phyloP scores from a whole-genome alignment of 2,797 vertebrate genomes.

The Leucoraja ocellata region DNA sequence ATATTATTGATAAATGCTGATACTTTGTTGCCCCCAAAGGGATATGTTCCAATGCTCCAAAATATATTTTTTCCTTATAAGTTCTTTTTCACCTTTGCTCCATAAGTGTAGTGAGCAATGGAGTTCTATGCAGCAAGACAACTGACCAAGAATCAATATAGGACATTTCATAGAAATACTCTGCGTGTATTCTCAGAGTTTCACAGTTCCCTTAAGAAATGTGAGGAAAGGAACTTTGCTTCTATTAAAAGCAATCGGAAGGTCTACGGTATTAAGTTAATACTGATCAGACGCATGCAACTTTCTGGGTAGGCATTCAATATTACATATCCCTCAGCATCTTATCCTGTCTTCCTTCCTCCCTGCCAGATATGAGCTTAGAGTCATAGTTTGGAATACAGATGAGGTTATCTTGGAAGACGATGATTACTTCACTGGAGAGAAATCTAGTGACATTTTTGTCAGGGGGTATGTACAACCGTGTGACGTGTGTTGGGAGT shows the following conservation, averaged over 20 bases:
- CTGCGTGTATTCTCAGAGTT: neutral
- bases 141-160: neutral
- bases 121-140: neutral
- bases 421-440: conserved; percentile 98
- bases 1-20: neutral
- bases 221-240: neutral
- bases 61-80: neutral
- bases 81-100: neutral
- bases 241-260: neutral
- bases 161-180: neutral
- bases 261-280: neutral
- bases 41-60: neutral
- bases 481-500: conserved; percentile 42
- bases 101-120: neutral
- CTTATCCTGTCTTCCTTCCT: conserved; percentile 47
- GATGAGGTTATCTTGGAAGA: conserved; percentile 98
- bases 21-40: neutral
- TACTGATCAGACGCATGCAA: neutral
- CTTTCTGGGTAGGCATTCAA: neutral
- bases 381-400: conserved; percentile 98
- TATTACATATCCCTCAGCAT: neutral
- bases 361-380: conserved; percentile 84
- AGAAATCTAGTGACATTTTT: conserved; percentile 99
- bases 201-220: neutral
- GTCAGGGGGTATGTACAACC: conserved; percentile 84